Base-by-base conservation (phyloP, 1,140 invertebrate genomes). In the Microplitis mediator region DNA sequence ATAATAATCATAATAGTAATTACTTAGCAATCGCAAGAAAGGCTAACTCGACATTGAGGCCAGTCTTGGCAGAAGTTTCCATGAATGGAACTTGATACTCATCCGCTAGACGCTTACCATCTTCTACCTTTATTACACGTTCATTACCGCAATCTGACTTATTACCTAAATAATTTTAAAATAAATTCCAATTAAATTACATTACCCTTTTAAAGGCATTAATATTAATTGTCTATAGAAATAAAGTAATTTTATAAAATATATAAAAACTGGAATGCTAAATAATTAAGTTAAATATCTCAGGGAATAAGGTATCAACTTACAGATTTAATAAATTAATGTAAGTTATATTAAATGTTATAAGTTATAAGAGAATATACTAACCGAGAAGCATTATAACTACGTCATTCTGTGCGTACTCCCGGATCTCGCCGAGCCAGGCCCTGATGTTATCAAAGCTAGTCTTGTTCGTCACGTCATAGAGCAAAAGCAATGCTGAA, bases 401-500 rank as follows among this genome's bases (percentile, higher is more conserved):
- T 58, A 96, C 94, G 81, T 95, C 93, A 78, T 94, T 93, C 78
- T 95, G 92, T 36, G 94, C 94, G 81, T 95, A 95, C 81, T 95
- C 93, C 75, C 91, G 89, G 75, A 97, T 94, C 87, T 97, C 95
- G 36, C 92, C 92, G 14, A 96, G 89, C 95, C 95, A 97, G 32
- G 94, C 93, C 78, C 95, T 91, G 76, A 96, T 95, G 82, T 96
- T 95, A 86, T 95, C 93, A 82, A 94, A 96, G 79, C 94, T 95
- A 36, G 90, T 91, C 87, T 95, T 94, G 81, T 95, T 95, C 52
- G 95, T 97, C 67, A 98, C 94, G 85, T 98, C 96, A 86, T 97
- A 98, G 0, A 98, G 91, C 68, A 98, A 88, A 51, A 98, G 90
- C 66, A 97, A 85, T 8, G 93, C 94, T 95, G 87, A 76, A 89